Evolutionary conservation across 53 echinoderm and acorn worm genomes (phyloP).

Genomic region (Echinometra lucunter): DNA sequence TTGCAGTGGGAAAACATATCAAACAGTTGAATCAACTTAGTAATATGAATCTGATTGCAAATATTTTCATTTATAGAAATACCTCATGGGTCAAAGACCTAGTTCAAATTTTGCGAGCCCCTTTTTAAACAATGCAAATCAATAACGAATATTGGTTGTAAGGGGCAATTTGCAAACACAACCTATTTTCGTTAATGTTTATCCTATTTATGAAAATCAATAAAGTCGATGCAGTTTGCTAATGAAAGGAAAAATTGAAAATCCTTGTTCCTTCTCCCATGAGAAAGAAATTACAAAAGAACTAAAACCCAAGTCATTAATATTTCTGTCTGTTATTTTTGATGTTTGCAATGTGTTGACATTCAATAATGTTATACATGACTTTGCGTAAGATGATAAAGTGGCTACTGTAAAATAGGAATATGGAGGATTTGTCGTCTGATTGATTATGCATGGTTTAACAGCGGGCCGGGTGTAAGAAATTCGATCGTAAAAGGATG

Average conservation of each 20-base stretch:
- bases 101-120: background rate
- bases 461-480: slow-evolving; percentile 30
- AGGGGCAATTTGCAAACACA: too few species aligned
- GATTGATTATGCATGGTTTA: background rate
- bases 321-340: background rate
- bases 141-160: too few species aligned
- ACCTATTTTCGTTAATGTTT: too few species aligned
- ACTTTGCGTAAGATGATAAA: background rate
- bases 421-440: background rate
- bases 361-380: too few species aligned
- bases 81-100: background rate
- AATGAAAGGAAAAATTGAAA: background rate
- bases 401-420: background rate
- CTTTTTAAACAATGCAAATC: background rate
- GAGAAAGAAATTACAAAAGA: background rate
- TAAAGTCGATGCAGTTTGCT: background rate
- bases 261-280: background rate
- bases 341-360: too few species aligned
- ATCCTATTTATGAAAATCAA: too few species aligned
- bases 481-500: background rate
- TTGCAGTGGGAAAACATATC: background rate
- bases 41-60: background rate
- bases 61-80: background rate
- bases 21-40: background rate
- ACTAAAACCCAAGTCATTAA: background rate